A percentile compares a stretch with the other conserved stretches of the same genome.
These are phyloP conservation scores for Lepidurus apus DNA, from an alignment of 1,140 invertebrate species.

Conservation along the genomic window DNA sequence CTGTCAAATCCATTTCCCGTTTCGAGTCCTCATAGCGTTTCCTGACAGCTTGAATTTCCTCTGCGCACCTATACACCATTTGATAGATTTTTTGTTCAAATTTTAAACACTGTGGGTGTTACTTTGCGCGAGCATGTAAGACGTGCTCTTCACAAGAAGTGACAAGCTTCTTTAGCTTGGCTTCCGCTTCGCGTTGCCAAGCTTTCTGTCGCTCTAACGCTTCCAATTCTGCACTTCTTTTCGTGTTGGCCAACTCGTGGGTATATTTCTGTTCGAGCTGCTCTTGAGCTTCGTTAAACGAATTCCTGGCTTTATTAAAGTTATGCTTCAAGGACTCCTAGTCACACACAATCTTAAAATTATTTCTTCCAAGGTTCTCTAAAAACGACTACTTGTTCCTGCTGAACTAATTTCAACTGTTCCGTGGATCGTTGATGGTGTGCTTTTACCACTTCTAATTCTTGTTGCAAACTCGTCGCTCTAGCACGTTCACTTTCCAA, in stretches of 20 bases:
- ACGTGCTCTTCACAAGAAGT: slow-evolving; percentile 5
- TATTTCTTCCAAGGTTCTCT: neutral
- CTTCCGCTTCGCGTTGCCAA: neutral
- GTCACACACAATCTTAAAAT: neutral
- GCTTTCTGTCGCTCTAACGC: neutral
- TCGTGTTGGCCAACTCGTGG: neutral
- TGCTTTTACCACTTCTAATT: neutral
- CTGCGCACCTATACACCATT: neutral
- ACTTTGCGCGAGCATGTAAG: neutral
- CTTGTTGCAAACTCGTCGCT: neutral
- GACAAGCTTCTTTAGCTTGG: neutral
- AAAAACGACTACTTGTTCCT: neutral
- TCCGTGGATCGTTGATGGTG: neutral
- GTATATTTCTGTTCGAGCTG: neutral
- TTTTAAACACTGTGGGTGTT: neutral
- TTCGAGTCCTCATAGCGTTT: neutral
- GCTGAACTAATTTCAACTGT: neutral
- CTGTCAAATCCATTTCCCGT: neutral
- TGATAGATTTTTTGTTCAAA: neutral
- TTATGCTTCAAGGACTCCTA: neutral
- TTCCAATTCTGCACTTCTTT: neutral
- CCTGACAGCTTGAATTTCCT: neutral
- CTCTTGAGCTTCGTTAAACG: neutral
- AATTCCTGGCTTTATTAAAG: neutral
- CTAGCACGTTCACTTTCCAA: neutral